Evolutionary conservation across 2,888 invertebrate genomes (phyloP), one percentile per base, ranked within the genome.

Genomic region (Gari tellinella): DNA sequence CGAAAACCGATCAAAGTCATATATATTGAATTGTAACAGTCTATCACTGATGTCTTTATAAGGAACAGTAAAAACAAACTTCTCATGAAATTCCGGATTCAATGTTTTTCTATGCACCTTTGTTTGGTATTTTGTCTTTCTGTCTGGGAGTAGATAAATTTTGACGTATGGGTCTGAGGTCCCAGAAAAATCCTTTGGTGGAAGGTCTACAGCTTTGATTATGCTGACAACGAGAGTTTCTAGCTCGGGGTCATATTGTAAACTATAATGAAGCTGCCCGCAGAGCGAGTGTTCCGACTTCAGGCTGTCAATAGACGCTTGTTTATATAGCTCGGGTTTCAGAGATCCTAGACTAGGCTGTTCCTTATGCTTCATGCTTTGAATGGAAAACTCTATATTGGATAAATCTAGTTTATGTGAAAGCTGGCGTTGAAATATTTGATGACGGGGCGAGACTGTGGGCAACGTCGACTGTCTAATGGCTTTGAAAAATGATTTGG

Each of bases 111-210:
- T 69, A 85, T 96, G 96, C 40, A 93, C 93, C 91, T 96, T 96
- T 2, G 96, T 96, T 90, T 96, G 96, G 90, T 95, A 96, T 91
- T 96, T 96, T 93, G 96, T 96, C 92, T 96, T 96, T 81, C 96
- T 93, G 87, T 97, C 97, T 0, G 97, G 97, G 15, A 97, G 92
- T 0, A 97, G 94, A 90, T 96, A 96, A 58, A 96, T 94, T 92
- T 96, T 97, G 80, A 97, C 95, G 92, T 97, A 97, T 0, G 97
- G 97, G 91, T 97, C 97, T 73, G 96, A 96, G 89, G 96, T 96
- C 10, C 96, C 96, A 0, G 95, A 95, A 72, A 96, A 95, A 85
- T 96, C 96, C 91, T 96, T 96, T 66, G 96, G 94, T 0, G 96
- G 96, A n/a, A 96, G 93, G 87, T 96, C 95, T 49, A 95, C 94